Percentiles rank a stretch among this genome's conserved stretches.
These are phyloP conservation scores for Semicossyphus pulcher DNA, from an alignment of 2,113 vertebrate species.

Conservation along the genomic window DNA sequence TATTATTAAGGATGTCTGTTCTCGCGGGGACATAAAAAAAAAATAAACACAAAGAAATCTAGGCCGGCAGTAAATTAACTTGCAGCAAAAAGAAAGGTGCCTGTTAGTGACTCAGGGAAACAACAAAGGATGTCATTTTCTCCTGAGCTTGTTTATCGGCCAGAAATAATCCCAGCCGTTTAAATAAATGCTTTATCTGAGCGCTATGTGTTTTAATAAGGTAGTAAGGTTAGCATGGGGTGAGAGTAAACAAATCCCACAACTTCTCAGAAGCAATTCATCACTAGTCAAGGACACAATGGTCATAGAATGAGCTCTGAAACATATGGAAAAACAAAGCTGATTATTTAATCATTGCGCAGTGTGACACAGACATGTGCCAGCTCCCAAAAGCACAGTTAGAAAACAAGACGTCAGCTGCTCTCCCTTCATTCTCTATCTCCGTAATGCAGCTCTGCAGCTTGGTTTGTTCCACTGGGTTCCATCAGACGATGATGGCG, in stretches of 20 bases:
- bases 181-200: constrained; percentile 33
- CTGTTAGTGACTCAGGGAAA: constrained; percentile 23
- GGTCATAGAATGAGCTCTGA: constrained; percentile 32
- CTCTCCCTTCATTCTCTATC: constrained; percentile 56
- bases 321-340: constrained; percentile 55
- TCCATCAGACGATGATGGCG: constrained; percentile 58
- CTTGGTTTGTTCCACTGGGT: constrained; percentile 62
- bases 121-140: constrained; percentile 41
- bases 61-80: constrained; percentile 51
- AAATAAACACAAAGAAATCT: constrained; percentile 46
- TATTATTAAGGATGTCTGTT: constrained; percentile 37
- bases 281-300: constrained; percentile 32
- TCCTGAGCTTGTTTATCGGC: constrained; percentile 31
- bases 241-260: constrained; percentile 28
- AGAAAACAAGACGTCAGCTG: constrained; percentile 67
- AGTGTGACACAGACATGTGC: constrained; percentile 42
- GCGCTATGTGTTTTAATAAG: constrained; percentile 42
- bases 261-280: constrained; percentile 28
- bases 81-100: constrained; percentile 10
- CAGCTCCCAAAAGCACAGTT: constrained; percentile 57
- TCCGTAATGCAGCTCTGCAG: constrained; percentile 49
- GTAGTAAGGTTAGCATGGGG: constrained; percentile 5
- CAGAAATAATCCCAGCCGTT: constrained; percentile 40
- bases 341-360: constrained; percentile 56
- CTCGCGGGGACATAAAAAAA: constrained; percentile 18